phyloP scores from a whole-genome alignment of 2,888 invertebrate species.

The Cataglyphis rosenhaueri region DNA sequence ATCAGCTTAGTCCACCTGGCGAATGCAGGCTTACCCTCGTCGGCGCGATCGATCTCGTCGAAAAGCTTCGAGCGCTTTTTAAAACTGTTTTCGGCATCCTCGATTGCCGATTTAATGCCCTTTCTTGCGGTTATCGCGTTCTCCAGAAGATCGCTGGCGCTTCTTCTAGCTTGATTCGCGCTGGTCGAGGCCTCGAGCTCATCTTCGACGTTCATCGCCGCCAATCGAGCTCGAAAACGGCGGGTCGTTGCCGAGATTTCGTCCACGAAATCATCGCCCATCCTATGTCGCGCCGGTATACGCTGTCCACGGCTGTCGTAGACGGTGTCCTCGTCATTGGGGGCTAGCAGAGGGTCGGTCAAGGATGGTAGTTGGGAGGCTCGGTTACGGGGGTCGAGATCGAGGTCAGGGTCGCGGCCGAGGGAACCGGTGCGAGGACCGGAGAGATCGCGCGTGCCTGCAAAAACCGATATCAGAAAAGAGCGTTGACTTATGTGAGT shows the following conservation, averaged over 20 bases:
- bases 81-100: conserved; percentile 86
- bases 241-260: conserved; percentile 85
- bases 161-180: conserved; percentile 58
- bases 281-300: conserved; percentile 81
- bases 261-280: conserved; percentile 85
- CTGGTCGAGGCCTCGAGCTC: conserved; percentile 86
- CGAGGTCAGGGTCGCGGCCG: conserved; percentile 82
- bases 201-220: conserved; percentile 88
- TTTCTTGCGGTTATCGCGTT: conserved; percentile 70
- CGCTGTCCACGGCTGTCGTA: conserved; percentile 88
- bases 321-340: conserved; percentile 86
- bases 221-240: conserved; percentile 86
- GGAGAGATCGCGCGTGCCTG: conserved; percentile 83
- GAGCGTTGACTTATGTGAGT: conserved; percentile 37
- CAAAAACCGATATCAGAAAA: conserved; percentile 75
- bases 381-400: conserved; percentile 80
- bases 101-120: conserved; percentile 78
- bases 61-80: conserved; percentile 84
- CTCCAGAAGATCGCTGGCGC: conserved; percentile 68
- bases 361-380: conserved; percentile 62
- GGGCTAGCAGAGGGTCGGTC: conserved; percentile 73
- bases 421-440: conserved; percentile 80
- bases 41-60: conserved; percentile 70
- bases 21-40: conserved; percentile 84
- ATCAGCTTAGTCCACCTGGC: conserved; percentile 89